Conservation (phyloP, 2,797 vertebrate genomes). For the Cyprinodon diabolis region DNA sequence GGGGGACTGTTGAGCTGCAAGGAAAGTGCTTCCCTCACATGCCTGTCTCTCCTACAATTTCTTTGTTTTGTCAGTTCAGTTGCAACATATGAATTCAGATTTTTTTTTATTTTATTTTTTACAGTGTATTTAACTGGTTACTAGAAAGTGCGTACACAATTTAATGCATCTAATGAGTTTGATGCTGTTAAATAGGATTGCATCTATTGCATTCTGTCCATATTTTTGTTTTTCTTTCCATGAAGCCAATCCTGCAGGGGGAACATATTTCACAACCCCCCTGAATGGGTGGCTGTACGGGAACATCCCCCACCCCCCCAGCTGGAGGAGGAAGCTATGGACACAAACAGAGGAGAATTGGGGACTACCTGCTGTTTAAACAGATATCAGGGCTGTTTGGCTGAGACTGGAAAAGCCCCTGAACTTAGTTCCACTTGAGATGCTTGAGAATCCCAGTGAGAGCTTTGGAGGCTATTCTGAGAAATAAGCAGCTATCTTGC, state of each 20-base stretch:
- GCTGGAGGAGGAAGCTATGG: slow-evolving; percentile 66
- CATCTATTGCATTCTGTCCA: slow-evolving; percentile 28
- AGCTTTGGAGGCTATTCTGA: slow-evolving; percentile 61
- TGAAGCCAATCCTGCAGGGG: slow-evolving; percentile 57
- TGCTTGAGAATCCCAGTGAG: slow-evolving; percentile 72
- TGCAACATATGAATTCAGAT: neutral
- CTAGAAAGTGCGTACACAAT: neutral
- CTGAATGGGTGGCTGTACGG: slow-evolving; percentile 64
- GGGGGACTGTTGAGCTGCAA: slow-evolving; percentile 53
- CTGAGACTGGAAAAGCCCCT: slow-evolving; percentile 53
- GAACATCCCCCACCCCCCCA: slow-evolving; percentile 58
- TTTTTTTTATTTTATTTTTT: neutral
- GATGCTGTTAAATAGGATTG: neutral
- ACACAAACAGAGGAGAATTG: slow-evolving; percentile 71
- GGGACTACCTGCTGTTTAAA: slow-evolving; percentile 81
- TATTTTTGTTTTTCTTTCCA: slow-evolving; percentile 68
- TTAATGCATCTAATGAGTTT: neutral
- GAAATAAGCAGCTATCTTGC: slow-evolving; percentile 77
- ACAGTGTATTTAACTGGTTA: neutral
- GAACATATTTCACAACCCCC: slow-evolving; percentile 61
- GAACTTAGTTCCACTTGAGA: slow-evolving; percentile 72
- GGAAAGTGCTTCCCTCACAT: slow-evolving; percentile 16
- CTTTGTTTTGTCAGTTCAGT: neutral
- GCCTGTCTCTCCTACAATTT: neutral
- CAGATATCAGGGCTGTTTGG: slow-evolving; percentile 73